phyloP scores from a whole-genome alignment of 64 coral and sea anemone genomes.

The Montipora efflorescens region DNA sequence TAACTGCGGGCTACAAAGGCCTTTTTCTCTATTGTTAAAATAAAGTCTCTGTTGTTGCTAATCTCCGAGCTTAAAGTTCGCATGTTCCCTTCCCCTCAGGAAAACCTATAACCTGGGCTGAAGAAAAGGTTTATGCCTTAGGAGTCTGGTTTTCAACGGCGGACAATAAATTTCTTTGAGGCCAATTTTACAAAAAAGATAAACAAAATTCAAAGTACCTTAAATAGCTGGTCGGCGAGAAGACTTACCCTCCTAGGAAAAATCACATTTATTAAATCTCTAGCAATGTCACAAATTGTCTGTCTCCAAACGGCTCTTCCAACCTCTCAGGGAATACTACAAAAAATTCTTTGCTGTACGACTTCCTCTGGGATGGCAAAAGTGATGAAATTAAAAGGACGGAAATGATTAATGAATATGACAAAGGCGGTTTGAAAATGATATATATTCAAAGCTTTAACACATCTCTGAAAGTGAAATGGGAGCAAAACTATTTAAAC shows the following conservation, averaged over 20 bases:
- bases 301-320: neutral
- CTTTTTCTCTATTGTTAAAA: too few relatives aligned
- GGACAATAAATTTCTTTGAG: neutral
- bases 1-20: too few relatives aligned
- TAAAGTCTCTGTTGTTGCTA: too few relatives aligned
- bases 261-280: neutral
- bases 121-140: too few relatives aligned
- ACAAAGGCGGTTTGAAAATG: neutral
- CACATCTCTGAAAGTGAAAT: too few relatives aligned
- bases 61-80: conserved; percentile 16
- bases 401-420: too few relatives aligned
- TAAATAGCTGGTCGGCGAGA: neutral
- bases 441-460: neutral
- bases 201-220: conserved; percentile 4
- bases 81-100: neutral
- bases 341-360: neutral
- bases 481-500: neutral
- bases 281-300: neutral
- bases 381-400: neutral
- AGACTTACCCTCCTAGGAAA: neutral
- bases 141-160: neutral
- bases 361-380: neutral
- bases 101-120: conserved; percentile 4
- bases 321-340: neutral
- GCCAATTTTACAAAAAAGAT: conserved; percentile 14